Base-by-base conservation (phyloP, 2,888 invertebrate species). In the Tinea pellionella region DNA sequence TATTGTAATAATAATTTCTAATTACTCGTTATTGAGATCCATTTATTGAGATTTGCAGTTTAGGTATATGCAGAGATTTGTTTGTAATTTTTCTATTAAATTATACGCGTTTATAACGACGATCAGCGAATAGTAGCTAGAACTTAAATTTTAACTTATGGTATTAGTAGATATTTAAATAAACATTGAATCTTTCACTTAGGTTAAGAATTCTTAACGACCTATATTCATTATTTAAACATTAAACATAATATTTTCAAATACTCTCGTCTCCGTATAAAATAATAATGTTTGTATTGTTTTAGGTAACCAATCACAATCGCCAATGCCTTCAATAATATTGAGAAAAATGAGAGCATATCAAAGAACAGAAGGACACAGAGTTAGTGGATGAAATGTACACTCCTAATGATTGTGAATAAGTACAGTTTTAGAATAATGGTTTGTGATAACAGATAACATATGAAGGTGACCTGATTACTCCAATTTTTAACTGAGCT, bases 391-490 rank as follows among this genome's bases (percentile, higher is more conserved):
- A 16, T 53, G 24, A 53, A 53, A 9, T 18, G 4, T 47, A 47
- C 24, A 24, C 11, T 24, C 15, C 4, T 51, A 13, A 15, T 15
- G 9, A 2, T n/a, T n/a, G 41, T n/a, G 15, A 24, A 24, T 18
- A 47, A 47, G 15, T 18, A 47, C 2, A 47, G 47, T n/a, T 4
- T 53, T 53, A 12, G 32, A 32, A 57, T 32, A 57, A 57, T 57
- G 57, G 57, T 57, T 32, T 57, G 57, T 16, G 57, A 57, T 16
- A 32, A 57, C 13, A 57, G 57, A 57, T 57, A 57, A 57, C 57
- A 57, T n/a, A 30, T 32, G 30, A 13, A 32, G 57, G 16, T 32
- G 55, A 55, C 19, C 55, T 18, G 24, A 7, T 57, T 32, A 57
- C 32, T 32, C 16, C 57, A 56, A 56, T 30, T 15, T 29, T 13